Conservation (phyloP, 2,113 vertebrate genomes). For the Otis tarda region DNA sequence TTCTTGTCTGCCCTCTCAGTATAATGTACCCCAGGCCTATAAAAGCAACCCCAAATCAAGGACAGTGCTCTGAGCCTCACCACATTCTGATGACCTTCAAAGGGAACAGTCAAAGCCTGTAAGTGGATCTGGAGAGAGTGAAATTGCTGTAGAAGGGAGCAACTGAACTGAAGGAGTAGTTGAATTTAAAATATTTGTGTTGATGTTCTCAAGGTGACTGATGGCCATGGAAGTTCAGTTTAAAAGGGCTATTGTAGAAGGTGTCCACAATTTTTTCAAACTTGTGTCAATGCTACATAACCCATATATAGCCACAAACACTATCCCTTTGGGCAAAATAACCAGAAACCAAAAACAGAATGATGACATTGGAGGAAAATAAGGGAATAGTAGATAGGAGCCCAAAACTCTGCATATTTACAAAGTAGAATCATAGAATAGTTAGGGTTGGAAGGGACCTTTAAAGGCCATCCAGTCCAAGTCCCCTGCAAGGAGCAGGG, state of each 20-base stretch:
- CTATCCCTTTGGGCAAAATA: neutral
- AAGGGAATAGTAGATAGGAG: neutral
- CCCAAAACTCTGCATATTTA: neutral
- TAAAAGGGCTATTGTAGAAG: neutral
- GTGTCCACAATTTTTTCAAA: neutral
- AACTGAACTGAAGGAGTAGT: neutral
- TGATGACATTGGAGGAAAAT: neutral
- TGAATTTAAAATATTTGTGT: fast-evolving
- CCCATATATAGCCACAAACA: neutral
- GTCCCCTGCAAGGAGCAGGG: too few relatives aligned
- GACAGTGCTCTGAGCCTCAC: neutral
- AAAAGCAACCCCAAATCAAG: neutral
- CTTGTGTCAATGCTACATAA: neutral
- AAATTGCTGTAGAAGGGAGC: neutral
- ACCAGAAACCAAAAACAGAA: neutral
- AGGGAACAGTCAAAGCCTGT: neutral
- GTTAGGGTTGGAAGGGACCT: too few relatives aligned
- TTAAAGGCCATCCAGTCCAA: too few relatives aligned
- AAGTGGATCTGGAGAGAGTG: neutral
- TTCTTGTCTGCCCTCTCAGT: fast-evolving
- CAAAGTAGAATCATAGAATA: too few relatives aligned
- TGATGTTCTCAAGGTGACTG: neutral
- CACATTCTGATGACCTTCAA: neutral
- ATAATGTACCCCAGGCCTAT: neutral
- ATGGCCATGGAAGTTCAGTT: neutral